phyloP scores from a whole-genome alignment of 92 coral and sea anemone species.

The Epizoanthus illoricatus region DNA sequence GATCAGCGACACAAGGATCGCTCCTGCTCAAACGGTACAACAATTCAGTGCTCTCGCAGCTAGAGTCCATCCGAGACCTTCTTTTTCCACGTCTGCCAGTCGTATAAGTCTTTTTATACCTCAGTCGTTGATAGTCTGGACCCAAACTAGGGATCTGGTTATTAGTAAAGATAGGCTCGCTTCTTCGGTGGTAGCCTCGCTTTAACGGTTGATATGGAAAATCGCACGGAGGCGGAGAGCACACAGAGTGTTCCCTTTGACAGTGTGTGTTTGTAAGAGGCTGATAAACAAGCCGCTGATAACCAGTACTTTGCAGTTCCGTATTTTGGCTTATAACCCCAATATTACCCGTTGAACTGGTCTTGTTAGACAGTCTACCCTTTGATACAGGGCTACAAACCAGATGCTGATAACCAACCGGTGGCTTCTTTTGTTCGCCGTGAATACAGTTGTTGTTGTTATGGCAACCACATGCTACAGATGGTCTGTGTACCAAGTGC shows the following conservation, averaged over 20 bases:
- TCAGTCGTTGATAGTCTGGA: conserved; percentile 18
- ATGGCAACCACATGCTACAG: conserved; percentile 21
- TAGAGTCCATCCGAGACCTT: conserved; percentile 20
- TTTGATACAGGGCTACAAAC: background rate
- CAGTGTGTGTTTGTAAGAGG: background rate
- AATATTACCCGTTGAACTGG: conserved; percentile 14
- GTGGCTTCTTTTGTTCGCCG: background rate
- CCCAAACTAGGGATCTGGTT: background rate
- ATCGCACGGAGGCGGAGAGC: conserved; percentile 5
- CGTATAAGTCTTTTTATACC: conserved; percentile 4
- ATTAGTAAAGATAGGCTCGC: background rate
- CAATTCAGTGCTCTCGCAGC: background rate
- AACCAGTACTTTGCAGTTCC: background rate
- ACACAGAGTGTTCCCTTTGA: conserved; percentile 10
- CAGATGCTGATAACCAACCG: background rate
- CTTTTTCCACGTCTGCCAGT: background rate
- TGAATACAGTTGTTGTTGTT: background rate
- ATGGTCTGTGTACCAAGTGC: conserved; percentile 3
- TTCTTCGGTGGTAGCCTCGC: background rate
- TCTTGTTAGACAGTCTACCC: background rate
- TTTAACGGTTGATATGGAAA: conserved; percentile 18
- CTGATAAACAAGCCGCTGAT: conserved; percentile 23
- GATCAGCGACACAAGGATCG: conserved; percentile 6
- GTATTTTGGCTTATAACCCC: conserved; percentile 5
- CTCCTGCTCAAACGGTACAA: conserved; percentile 27